phyloP scores from a whole-genome alignment of 2,113 vertebrate species.

The Pygoscelis antarcticus region DNA sequence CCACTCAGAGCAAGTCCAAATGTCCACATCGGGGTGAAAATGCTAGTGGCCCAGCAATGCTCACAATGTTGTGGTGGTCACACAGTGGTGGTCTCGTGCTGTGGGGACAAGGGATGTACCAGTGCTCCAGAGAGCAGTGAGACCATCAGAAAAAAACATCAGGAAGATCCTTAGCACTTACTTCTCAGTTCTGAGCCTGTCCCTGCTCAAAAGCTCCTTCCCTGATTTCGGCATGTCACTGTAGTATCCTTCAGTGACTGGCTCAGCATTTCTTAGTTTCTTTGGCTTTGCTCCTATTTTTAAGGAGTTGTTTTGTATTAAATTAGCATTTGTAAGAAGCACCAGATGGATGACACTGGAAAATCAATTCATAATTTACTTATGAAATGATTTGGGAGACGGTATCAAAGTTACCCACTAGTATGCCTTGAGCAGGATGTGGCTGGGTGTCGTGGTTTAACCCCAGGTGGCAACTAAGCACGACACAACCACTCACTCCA shows the following conservation, averaged over 20 bases:
- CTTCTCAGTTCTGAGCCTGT: not conserved
- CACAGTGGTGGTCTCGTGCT: not conserved
- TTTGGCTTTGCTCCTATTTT: not conserved
- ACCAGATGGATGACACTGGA: not conserved
- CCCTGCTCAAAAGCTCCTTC: not conserved
- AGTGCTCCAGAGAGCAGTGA: not conserved
- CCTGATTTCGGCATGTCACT: not conserved
- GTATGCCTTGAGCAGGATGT: not conserved
- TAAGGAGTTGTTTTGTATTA: not conserved
- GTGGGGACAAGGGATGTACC: not conserved
- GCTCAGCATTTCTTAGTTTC: not conserved
- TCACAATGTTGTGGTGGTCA: not conserved
- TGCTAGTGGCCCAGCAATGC: not conserved
- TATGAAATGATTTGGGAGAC: not conserved
- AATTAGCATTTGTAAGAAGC: not conserved
- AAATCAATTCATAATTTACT: not conserved
- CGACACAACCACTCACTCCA: too few relatives aligned
- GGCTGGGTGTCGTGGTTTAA: not conserved
- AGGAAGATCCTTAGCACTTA: not conserved
- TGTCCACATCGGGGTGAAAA: not conserved
- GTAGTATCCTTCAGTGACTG: not conserved
- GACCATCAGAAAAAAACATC: not conserved
- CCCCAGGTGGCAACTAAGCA: too few relatives aligned
- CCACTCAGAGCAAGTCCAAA: not conserved
- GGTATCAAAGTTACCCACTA: not conserved